Evolutionary conservation across 2,797 vertebrate genomes (phyloP).

Genomic region (Otolemur crassicaudatus): DNA sequence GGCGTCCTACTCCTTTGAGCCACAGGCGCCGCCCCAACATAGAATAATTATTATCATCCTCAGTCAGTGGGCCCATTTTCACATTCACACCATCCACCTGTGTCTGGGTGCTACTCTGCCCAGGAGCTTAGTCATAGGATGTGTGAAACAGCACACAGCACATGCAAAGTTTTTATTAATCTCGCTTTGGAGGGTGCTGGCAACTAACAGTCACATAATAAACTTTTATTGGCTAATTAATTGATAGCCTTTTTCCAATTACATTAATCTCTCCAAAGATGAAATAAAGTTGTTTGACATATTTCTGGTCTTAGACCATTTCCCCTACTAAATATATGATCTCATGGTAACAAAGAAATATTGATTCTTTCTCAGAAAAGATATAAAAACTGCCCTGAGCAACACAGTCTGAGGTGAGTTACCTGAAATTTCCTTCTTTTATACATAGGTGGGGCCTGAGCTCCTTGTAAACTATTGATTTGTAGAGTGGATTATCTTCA

Average conservation of each 20-base stretch:
- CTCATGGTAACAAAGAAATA: constrained; percentile 49
- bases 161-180: constrained; percentile 43
- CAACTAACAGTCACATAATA: constrained; percentile 52
- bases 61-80: constrained; percentile 41
- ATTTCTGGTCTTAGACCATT: constrained; percentile 72
- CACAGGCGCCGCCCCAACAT: neutral
- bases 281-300: constrained; percentile 62
- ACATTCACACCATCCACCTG: constrained; percentile 32
- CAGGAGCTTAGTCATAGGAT: neutral
- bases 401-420: neutral
- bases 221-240: constrained; percentile 70
- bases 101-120: neutral
- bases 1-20: too few species aligned
- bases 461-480: constrained; percentile 9
- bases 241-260: constrained; percentile 66
- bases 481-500: neutral
- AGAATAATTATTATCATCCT: constrained; percentile 63
- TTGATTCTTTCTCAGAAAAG: constrained; percentile 69
- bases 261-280: constrained; percentile 67
- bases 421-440: constrained; percentile 52
- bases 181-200: constrained; percentile 9
- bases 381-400: constrained; percentile 20
- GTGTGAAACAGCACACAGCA: constrained; percentile 49
- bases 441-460: neutral
- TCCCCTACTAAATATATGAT: constrained; percentile 55